A percentile compares a stretch with the other conserved stretches of the same genome.
phyloP scores from a whole-genome alignment of 2,888 invertebrate species.

The Adelphocoris suturalis region DNA sequence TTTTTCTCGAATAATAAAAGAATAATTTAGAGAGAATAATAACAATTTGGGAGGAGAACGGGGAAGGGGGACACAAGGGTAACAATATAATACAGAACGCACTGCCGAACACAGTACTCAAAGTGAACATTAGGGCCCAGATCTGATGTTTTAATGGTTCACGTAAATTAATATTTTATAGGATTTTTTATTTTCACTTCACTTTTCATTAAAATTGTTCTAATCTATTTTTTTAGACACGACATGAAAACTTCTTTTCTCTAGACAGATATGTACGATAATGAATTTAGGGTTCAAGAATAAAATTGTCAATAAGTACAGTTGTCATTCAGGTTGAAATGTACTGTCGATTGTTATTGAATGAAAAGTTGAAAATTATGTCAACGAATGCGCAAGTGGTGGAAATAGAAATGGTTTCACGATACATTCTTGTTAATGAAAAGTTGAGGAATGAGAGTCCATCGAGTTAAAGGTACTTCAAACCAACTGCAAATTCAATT shows the following conservation, averaged over 20 bases:
- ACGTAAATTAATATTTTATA: constrained; percentile 2
- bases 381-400: too few species aligned
- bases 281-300: constrained; percentile 23
- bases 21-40: constrained; percentile 40
- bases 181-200: background rate
- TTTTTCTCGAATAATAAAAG: constrained; percentile 33
- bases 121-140: background rate
- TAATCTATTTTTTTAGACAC: constrained; percentile 54
- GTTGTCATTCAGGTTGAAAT: background rate
- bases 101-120: background rate
- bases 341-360: background rate
- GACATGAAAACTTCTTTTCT: constrained; percentile 55
- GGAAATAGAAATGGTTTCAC: too few species aligned
- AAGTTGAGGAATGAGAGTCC: too few species aligned
- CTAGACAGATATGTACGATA: constrained; percentile 66
- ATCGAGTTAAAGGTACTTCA: too few species aligned
- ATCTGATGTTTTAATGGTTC: constrained; percentile 34
- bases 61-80: background rate
- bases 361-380: too few species aligned
- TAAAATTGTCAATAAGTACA: background rate
- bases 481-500: too few species aligned
- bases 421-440: too few species aligned
- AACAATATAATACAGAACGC: background rate
- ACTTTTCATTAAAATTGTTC: constrained; percentile 18
- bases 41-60: constrained; percentile 20